Evolutionary conservation across 1,140 invertebrate species (phyloP).

Genomic region (Papilio aristodemus): DNA sequence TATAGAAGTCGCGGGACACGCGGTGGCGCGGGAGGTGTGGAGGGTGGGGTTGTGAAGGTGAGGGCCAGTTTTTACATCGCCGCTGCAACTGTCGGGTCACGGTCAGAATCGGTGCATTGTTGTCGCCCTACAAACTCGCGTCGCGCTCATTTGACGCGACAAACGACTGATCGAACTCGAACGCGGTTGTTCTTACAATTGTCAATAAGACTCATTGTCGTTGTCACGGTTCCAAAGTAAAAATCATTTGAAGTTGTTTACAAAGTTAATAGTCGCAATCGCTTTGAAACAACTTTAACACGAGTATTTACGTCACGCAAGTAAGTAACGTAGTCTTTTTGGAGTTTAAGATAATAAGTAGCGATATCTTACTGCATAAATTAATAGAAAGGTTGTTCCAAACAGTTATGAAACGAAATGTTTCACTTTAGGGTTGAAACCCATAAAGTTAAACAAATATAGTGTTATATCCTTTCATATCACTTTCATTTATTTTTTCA

Average conservation of each 20-base stretch:
- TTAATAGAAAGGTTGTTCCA: background rate
- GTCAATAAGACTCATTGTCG: background rate
- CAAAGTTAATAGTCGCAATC: slow-evolving; percentile 18
- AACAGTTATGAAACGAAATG: slow-evolving; percentile 1
- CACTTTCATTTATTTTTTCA: slow-evolving; percentile 54
- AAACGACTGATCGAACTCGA: slow-evolving; percentile 33
- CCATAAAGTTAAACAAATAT: slow-evolving; percentile 6
- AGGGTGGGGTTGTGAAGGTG: slow-evolving; percentile 47
- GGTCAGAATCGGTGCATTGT: slow-evolving; percentile 49
- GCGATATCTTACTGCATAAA: too few species aligned
- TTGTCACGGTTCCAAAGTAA: too few species aligned
- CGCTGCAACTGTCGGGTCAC: slow-evolving; percentile 54
- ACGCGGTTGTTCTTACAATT: slow-evolving; percentile 34
- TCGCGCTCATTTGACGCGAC: slow-evolving; percentile 38
- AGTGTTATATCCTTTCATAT: slow-evolving; percentile 39
- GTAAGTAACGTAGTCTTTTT: too few species aligned
- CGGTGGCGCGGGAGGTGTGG: too few species aligned
- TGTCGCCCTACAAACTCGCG: slow-evolving; percentile 49
- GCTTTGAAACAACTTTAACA: background rate
- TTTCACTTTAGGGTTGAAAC: too few species aligned
- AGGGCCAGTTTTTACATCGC: slow-evolving; percentile 50
- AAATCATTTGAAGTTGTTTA: too few species aligned
- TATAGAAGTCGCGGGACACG: slow-evolving; percentile 47
- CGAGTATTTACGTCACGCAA: background rate
- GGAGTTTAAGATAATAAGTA: too few species aligned